A percentile compares a stretch with the other conserved stretches of the same genome.
phyloP scores from a whole-genome alignment of 2,888 invertebrate genomes.

The Sisyra terminalis region DNA sequence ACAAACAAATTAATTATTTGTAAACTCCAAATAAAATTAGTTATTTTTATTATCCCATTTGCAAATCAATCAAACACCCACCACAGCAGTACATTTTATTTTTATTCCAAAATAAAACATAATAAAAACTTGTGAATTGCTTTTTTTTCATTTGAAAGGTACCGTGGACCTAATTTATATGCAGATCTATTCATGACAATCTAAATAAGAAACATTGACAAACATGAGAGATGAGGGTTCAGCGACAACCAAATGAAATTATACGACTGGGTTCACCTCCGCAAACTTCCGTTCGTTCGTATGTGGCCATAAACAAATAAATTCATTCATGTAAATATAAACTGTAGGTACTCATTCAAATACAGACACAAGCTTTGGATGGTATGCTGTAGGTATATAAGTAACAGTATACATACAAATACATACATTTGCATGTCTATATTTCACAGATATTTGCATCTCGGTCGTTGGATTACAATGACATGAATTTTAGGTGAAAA shows the following conservation, averaged over 20 bases:
- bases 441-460: conserved; percentile 8
- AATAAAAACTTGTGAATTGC: no score
- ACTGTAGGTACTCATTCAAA: conserved; percentile 10
- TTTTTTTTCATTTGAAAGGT: no score
- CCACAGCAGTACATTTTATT: no score
- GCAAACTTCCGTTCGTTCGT: conserved; percentile 6
- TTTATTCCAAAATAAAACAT: no score
- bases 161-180: no score
- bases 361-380: no score
- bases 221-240: conserved; percentile 16
- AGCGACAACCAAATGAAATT: conserved; percentile 20
- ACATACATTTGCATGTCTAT: conserved; percentile 13
- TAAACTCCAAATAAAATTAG: no score
- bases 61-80: no score
- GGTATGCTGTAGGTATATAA: no score
- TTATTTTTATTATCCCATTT: no score
- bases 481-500: conserved; percentile 9
- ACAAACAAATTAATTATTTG: no score
- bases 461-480: conserved; percentile 13
- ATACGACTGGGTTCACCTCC: conserved; percentile 18
- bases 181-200: conserved; percentile 2
- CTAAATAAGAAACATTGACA: conserved; percentile 17
- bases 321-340: conserved; percentile 24
- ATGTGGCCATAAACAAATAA: conserved; percentile 17
- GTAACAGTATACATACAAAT: conserved; percentile 15